Base-by-base conservation (phyloP, 2,797 vertebrate species). In the Myotis pilosus region DNA sequence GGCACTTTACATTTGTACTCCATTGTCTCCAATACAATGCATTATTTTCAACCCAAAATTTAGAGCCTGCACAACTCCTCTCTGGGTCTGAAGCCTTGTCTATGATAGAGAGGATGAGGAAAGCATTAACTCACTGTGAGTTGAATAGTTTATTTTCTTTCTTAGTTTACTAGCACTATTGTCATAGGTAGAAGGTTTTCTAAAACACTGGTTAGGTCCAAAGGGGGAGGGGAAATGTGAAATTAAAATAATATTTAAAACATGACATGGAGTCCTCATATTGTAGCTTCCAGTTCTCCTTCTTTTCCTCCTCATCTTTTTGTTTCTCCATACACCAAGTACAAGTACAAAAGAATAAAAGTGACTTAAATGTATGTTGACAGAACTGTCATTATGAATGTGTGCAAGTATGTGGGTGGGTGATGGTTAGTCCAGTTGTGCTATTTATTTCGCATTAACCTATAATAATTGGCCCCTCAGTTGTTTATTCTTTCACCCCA, bases 401-500 rank as follows among this genome's bases (percentile, higher is more conserved):
- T 38, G 19, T 41, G 17, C 60, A 69, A 36, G 49, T n/a, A 23
- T 41, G 53, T 44, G 36, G 19, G 28, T 62, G n/a, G 57, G 23
- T 19, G 41, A 66, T 64, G 38, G n/a, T 57, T 81, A 49, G 30
- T 62, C 53, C 80, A 74, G 9, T 41, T 62, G 9, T 68, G 47
- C 25, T 89, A n/a, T 88, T 92, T 94, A 75, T 80, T 92, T 81
- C 69, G 10, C 19, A 55, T 85, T 87, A 94, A 87, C 55, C 8
- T 87, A 57, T 57, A 78, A 72, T 86, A 89, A 92, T n/a, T 74
- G 28, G n/a, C 13, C 36, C 33, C 41, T 89, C 7, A 12, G 25
- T 51, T 95, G 44, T 91, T 89, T 87, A 93, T 86, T 87, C 71
- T 94, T 90, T 92, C 15, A 64, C 57, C 28, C 53, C 22, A 95